Percentiles rank a stretch among this genome's conserved stretches.
These are phyloP conservation scores for Drosophila pseudoananassae DNA, from an alignment of 1,140 invertebrate genomes.

Conservation along the genomic window DNA sequence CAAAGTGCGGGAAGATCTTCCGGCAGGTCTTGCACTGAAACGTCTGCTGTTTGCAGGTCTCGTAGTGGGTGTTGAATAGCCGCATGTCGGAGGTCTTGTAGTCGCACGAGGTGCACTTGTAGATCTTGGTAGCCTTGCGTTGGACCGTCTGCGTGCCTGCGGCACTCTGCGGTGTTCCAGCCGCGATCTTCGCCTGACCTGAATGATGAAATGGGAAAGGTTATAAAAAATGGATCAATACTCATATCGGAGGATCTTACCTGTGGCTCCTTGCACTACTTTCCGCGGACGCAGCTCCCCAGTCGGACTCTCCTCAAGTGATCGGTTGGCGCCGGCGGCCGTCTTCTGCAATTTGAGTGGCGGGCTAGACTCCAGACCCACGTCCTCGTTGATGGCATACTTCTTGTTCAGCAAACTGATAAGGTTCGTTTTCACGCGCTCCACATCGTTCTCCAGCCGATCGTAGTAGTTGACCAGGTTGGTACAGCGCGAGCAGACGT, in stretches of 20 bases:
- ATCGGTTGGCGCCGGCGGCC: constrained; percentile 53
- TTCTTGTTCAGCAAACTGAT: constrained; percentile 82
- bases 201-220: background rate
- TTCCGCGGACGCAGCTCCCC: constrained; percentile 66
- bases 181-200: constrained; percentile 63
- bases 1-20: constrained; percentile 79
- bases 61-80: constrained; percentile 81
- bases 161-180: constrained; percentile 32
- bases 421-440: constrained; percentile 78
- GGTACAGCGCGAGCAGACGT: constrained; percentile 82
- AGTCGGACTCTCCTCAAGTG: constrained; percentile 50
- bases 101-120: constrained; percentile 83
- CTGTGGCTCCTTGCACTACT: constrained; percentile 53
- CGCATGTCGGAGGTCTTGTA: constrained; percentile 84
- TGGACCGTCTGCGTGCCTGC: constrained; percentile 73
- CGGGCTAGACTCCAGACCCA: constrained; percentile 50
- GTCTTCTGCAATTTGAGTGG: constrained; percentile 80
- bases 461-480: constrained; percentile 83
- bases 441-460: constrained; percentile 80
- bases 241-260: constrained; percentile 22
- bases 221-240: background rate
- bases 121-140: constrained; percentile 79
- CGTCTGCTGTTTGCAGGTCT: constrained; percentile 83
- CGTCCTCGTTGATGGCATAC: constrained; percentile 81
- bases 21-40: constrained; percentile 83